A percentile compares a stretch with the other conserved stretches of the same genome.
phyloP scores from a whole-genome alignment of 2,797 vertebrate species.

The Novumbra hubbsi region DNA sequence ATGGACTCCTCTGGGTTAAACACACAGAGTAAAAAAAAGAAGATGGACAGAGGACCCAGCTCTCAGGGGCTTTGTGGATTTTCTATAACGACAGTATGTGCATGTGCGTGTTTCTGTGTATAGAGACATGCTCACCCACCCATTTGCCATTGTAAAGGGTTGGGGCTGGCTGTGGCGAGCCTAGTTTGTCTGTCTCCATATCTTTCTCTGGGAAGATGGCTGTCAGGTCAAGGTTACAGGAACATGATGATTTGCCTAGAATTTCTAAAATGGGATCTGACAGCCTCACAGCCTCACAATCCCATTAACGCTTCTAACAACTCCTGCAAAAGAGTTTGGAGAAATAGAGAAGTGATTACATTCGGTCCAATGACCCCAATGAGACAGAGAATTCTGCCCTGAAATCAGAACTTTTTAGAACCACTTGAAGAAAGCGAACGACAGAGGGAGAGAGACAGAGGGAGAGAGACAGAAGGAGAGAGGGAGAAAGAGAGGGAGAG shows the following conservation, averaged over 20 bases:
- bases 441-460: constrained; percentile 6
- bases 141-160: neutral
- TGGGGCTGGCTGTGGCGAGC: neutral
- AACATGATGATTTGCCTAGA: neutral
- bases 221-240: neutral
- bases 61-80: neutral
- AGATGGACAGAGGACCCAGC: neutral
- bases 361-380: constrained; percentile 17
- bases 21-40: constrained; percentile 1
- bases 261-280: constrained; percentile 19
- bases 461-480: constrained; percentile 1
- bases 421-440: constrained; percentile 2
- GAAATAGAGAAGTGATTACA: constrained; percentile 29
- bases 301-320: constrained; percentile 31
- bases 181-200: neutral
- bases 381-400: neutral
- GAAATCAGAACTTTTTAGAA: constrained; percentile 19
- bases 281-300: neutral
- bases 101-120: constrained; percentile 6
- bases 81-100: neutral
- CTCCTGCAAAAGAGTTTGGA: constrained; percentile 13
- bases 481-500: neutral
- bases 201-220: neutral
- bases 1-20: constrained; percentile 31
- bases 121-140: neutral